A percentile compares a stretch with the other conserved stretches of the same genome.
phyloP scores from a whole-genome alignment of 37 sponge, comb jelly and placozoan species.

The Ianthella basta region DNA sequence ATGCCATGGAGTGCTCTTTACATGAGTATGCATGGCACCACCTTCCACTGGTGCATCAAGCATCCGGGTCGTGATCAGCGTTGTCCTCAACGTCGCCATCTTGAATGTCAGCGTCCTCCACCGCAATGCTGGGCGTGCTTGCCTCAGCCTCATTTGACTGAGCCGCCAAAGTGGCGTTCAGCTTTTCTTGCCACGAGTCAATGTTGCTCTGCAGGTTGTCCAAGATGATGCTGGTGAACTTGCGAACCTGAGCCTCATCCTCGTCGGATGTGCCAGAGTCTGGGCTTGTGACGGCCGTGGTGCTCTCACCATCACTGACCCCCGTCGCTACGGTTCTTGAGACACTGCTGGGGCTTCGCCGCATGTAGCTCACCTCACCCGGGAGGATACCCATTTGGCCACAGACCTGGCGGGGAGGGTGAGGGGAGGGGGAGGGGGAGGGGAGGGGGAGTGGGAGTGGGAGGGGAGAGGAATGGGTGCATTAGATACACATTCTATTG shows the following conservation, averaged over 20 bases:
- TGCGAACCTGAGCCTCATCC: conserved; percentile 1
- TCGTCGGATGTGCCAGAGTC: neutral
- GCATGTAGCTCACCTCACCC: conserved; percentile 21
- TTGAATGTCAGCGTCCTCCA: neutral
- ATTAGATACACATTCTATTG: too few relatives aligned
- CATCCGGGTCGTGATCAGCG: neutral
- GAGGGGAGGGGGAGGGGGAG: neutral
- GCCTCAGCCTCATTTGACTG: neutral
- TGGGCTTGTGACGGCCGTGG: neutral
- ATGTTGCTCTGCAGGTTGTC: conserved; percentile 57
- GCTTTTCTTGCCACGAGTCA: conserved; percentile 24
- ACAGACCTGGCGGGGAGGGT: neutral
- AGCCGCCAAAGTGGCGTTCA: neutral
- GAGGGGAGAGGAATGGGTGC: too few relatives aligned
- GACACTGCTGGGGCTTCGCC: neutral
- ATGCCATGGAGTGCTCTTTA: too few relatives aligned
- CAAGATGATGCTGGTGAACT: conserved; percentile 68
- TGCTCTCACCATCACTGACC: neutral
- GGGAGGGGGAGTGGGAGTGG: neutral
- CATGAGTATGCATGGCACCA: too few relatives aligned
- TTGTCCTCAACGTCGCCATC: conserved; percentile 20
- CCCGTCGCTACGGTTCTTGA: neutral
- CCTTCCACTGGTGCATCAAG: too few relatives aligned
- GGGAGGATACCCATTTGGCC: conserved; percentile 73
- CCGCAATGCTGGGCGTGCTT: neutral